Base-by-base conservation (phyloP, 2,113 vertebrate genomes). In the Nymphicus hollandicus region DNA sequence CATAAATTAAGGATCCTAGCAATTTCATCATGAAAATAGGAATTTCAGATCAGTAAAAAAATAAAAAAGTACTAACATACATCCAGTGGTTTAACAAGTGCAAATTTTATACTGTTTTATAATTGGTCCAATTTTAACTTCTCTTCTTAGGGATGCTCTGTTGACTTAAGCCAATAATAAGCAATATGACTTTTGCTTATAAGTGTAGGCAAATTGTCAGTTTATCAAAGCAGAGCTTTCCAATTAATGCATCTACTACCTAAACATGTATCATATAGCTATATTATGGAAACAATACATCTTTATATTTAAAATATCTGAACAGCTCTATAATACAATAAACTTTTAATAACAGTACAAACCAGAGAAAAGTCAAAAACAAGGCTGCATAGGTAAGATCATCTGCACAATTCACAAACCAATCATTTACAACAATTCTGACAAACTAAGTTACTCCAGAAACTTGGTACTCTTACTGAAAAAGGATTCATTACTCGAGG, bases 311-410 rank as follows among this genome's bases (percentile, higher is more conserved):
- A 98, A 98, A 98, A 98, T 98, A 99, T 99, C 97, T 98, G 96
- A 98, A 99, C 98, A 98, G 98, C 97, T 99, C 98, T 99, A 99
- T 99, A 97, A 98, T 98, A 99, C 98, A 99, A 98, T 98, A 99
- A 98, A 98, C 98, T 98, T 98, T 98, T 98, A 98, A 98, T 98
- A 98, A 98, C 98, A 98, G 98, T 98, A 98, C 97, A 99, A 99
- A 98, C 96, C 97, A 97, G 96, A 96, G 94, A 97, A 97, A 96
- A 98, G 98, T 98, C 98, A 98, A 98, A 99, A 98, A 98, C 98
- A 98, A 98, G 98, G 98, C 99, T 99, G 99, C 98, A 99, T 99
- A 99, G 99, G 98, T 98, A 98, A 95, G 98, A 98, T 98, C 98
- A 98, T 98, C 96, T 97, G 96, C 98, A 98, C 98, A 98, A 98